Evolutionary conservation across 2,113 vertebrate species (phyloP), one percentile per base, ranked within the genome.

Genomic region (Cervus canadensis): DNA sequence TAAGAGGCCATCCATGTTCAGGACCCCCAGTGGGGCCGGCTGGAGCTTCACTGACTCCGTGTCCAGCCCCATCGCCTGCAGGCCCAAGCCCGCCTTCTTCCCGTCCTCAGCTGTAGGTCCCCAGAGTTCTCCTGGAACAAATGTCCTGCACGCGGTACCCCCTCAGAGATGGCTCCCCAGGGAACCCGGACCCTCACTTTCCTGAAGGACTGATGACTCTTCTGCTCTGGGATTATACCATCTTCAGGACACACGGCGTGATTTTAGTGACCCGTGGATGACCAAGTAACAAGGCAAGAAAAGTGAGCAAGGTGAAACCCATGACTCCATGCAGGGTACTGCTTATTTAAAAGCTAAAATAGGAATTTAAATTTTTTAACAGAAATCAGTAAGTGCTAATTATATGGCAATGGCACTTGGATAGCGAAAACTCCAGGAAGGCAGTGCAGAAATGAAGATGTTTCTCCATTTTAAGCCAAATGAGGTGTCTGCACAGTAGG

Each of bases 361-460:
- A 59, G 15, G 30, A 2, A n/a, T 54, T 84, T n/a, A 76, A 36
- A 25, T 3, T 8, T 92, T 89, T 64, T 30, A n/a, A 59, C 33
- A 43, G 36, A 86, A 90, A 76, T 50, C 33, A 14, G 8, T 3
- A 86, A 62, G 67, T 21, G 16, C 19, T 52, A 12, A 48, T 48
- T 26, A 23, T 8, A n/a, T 8, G 33, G 21, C 9, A n/a, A 28
- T 40, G 16, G 57, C 2, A 1, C 71, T 57, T 48, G 13, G 50
- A 33, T 7, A 15, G 57, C 0, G 33, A 43, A 67, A 36, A 59
- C 21, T 8, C 5, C 40, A 28, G 59, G 71, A 57, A 56, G 28
- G 13, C 1, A 5, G 26, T 2, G 16, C 2, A 33, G 11, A 10
- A 21, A 11, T 11, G 23, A 57, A 50, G 40, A 14, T 0, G 10